Conservation (phyloP, 2,797 vertebrate species). For the Enteromius argenteus region DNA sequence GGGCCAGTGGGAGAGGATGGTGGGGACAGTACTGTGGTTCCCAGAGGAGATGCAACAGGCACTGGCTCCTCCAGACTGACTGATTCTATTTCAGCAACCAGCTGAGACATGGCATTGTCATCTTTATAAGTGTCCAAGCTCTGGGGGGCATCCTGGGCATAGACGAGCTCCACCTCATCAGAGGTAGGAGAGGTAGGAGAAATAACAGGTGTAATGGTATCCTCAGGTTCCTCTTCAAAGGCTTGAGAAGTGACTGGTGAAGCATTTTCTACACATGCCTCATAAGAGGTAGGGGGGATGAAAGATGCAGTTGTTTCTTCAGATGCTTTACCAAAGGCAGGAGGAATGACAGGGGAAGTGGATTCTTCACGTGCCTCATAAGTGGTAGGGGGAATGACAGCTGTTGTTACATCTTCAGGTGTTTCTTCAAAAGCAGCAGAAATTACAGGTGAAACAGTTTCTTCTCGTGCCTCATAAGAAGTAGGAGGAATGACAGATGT, state of each 20-base stretch:
- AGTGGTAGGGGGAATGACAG: not conserved
- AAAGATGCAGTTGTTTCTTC: slow-evolving; percentile 5
- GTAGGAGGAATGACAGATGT: not conserved
- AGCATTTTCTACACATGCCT: slow-evolving; percentile 23
- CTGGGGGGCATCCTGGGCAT: not conserved
- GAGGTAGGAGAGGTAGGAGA: slow-evolving; percentile 7
- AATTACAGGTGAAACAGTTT: not conserved
- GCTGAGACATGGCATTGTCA: slow-evolving; percentile 41
- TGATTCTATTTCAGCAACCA: slow-evolving; percentile 65
- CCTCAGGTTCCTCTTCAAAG: slow-evolving; percentile 55
- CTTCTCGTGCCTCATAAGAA: slow-evolving; percentile 44
- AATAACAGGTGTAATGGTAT: slow-evolving; percentile 18
- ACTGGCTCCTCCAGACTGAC: slow-evolving; percentile 65
- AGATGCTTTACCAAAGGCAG: not conserved
- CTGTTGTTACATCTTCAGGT: not conserved
- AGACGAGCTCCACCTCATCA: slow-evolving; percentile 9
- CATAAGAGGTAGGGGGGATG: not conserved
- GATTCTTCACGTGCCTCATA: slow-evolving; percentile 39
- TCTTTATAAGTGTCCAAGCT: slow-evolving; percentile 17
- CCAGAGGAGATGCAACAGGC: slow-evolving; percentile 67
- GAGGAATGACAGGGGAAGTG: not conserved
- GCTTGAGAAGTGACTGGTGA: slow-evolving; percentile 18
- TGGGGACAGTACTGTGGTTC: slow-evolving; percentile 80
- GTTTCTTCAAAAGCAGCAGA: not conserved
- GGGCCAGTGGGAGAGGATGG: slow-evolving; percentile 75